Percentiles rank a stretch among this genome's conserved stretches.
These are phyloP conservation scores for Nannospalax galili DNA, from an alignment of 2,113 vertebrate genomes.

Conservation along the genomic window DNA sequence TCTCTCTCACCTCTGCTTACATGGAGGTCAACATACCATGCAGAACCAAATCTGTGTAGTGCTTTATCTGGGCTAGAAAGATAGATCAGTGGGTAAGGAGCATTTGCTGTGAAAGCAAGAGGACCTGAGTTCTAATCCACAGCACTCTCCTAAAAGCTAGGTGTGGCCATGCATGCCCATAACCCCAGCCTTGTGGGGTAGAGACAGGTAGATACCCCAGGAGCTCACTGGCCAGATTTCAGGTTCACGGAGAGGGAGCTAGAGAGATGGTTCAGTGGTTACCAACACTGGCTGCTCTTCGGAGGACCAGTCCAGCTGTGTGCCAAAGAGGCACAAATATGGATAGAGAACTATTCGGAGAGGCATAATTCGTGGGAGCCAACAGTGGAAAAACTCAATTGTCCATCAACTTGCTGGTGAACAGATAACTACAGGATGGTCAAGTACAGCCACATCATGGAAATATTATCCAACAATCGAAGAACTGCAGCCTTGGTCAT, in stretches of 20 bases:
- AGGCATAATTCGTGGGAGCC: too few relatives aligned
- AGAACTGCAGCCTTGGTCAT: neutral
- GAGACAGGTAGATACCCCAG: neutral
- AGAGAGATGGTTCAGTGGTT: neutral
- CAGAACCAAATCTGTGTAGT: neutral
- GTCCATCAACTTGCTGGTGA: neutral
- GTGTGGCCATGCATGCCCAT: neutral
- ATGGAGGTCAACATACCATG: neutral
- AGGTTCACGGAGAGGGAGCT: neutral
- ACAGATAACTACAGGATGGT: rapidly evolving
- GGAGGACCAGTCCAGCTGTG: too few relatives aligned
- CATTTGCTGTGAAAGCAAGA: neutral
- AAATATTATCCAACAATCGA: neutral
- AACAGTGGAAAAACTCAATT: neutral
- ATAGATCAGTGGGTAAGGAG: neutral
- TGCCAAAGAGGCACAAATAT: neutral
- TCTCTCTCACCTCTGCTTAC: too few relatives aligned
- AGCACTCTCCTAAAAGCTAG: neutral
- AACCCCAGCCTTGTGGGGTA: neutral
- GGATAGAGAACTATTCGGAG: neutral
- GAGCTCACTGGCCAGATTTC: neutral
- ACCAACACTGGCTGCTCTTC: neutral
- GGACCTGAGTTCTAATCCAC: neutral
- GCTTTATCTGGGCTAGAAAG: neutral
- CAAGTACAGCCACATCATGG: rapidly evolving